Evolutionary conservation across 1,140 invertebrate species (phyloP), one percentile per base, ranked within the genome.

Genomic region (Piezodorus guildinii): DNA sequence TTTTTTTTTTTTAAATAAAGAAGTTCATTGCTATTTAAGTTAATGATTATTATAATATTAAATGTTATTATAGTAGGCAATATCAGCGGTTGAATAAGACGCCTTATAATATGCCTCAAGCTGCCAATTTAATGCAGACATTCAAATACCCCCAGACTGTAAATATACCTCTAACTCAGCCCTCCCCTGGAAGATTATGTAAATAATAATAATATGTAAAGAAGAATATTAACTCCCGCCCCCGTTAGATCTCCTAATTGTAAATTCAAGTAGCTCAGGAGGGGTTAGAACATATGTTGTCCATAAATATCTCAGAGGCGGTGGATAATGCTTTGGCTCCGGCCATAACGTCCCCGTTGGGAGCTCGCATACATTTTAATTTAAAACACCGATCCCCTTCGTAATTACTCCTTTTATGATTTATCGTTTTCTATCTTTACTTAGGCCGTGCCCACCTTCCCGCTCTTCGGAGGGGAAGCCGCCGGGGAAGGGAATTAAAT

Each of bases 301-400:
- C 46, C 46, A 49, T 49, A 49, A 49, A 49, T 49, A 49, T 49
- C n/a, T 21, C 34, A 17, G 46, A 49, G 46, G 46, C 21, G 21
- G 34, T 21, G 21, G 46, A 49, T 49, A 49, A 49, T 49, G 46
- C 21, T 49, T n/a, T 3, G 6, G 46, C 46, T 49, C n/a, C 9
- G 46, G 12, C 46, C 21, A 21, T 17, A 21, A 17, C n/a, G 46
- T 49, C 46, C 46, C 46, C 46, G 46, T 14, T 49, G 46, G 46
- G 46, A 49, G 46, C n/a, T 17, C n/a, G 21, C 46, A 49, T 49
- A 49, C 46, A 49, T 49, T 49, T 49, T 49, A 49, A 49, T 49
- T 49, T 49, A 49, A 49, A 49, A 49, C 21, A 49, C 46, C n/a
- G 46, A 17, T 21, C 46, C 46, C 46, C 21, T 49, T 49, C 46